Evolutionary conservation across 2,113 vertebrate genomes (phyloP), one percentile per base, ranked within the genome.

Genomic region (Callopanchax toddi): DNA sequence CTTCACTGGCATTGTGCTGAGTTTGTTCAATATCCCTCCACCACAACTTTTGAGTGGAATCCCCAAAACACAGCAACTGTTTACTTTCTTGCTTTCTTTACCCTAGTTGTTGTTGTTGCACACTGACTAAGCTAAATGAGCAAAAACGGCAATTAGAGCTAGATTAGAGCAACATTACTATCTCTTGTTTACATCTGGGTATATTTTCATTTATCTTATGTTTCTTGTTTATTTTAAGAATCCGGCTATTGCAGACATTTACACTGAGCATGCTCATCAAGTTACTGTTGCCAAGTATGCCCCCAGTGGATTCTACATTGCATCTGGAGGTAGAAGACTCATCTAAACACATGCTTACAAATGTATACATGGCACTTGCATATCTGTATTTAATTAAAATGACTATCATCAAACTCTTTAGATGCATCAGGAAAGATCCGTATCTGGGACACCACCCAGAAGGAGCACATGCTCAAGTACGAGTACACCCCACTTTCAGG

Each of bases 381-480:
- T 64, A 11, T 13, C n/a, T 0, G 17, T n/a, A 18, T 46, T 9
- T 39, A 5, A 23, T 64, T n/a, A 34, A 53, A 49, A 29, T 3
- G 16, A 1, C 48, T 32, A 2, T 52, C 25, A 56, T 51, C 18
- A 7, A 48, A 50, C 23, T 12, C 2, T 59, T 36, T 78, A 99
- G 97, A 99, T 90, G 70, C 90, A 45, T 93, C 96, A 1, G 97
- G 97, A 74, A 99, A 97, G 85, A 85, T 99, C 49, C 91, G 95
- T 54, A 98, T 99, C 91, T 99, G 97, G 97, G 97, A 99, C 88
- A 99, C 97, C 15, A 99, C 96, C 1, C 97, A 98, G 90, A 97
- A 95, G 79, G 96, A 98, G 62, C 97, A 99, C 75, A 52, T 99
- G 45, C 84, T 99, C 44, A 99, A 99, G 90, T 97, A 97, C 11